Evolutionary conservation across 2,888 invertebrate genomes (phyloP).

Genomic region (Neoitamus cyanurus): DNA sequence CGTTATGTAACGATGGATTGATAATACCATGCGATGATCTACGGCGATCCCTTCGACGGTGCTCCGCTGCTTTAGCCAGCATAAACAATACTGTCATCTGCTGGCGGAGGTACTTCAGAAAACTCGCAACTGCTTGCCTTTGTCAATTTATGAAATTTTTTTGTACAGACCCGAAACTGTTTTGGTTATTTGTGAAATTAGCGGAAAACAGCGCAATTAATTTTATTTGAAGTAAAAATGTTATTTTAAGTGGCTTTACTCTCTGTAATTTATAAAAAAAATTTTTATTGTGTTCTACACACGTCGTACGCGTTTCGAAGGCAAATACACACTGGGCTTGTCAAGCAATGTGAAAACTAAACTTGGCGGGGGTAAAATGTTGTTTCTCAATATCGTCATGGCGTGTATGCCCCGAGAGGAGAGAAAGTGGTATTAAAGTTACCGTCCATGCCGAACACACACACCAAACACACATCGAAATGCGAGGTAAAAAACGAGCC

Average conservation of each 20-base stretch:
- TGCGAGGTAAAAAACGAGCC: too few species aligned
- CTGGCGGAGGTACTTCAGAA: background rate
- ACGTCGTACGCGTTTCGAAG: conserved; percentile 68
- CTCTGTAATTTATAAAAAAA: conserved; percentile 48
- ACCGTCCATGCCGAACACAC: background rate
- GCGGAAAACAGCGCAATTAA: conserved; percentile 30
- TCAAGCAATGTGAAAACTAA: conserved; percentile 63
- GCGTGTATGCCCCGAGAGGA: conserved; percentile 2
- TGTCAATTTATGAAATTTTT: background rate
- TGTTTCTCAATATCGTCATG: conserved; percentile 42
- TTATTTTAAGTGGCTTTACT: conserved; percentile 37
- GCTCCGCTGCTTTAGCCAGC: background rate
- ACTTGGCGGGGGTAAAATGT: conserved; percentile 61
- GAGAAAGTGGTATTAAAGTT: background rate
- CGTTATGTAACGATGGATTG: conserved; percentile 41
- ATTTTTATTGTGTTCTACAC: conserved; percentile 56
- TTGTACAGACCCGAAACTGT: conserved; percentile 1
- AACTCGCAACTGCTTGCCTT: background rate
- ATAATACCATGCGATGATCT: conserved; percentile 42
- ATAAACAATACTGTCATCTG: conserved; percentile 36
- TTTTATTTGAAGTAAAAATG: conserved; percentile 33
- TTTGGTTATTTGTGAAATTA: background rate
- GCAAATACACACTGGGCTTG: conserved; percentile 68
- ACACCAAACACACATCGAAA: background rate
- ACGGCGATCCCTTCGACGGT: background rate